Conservation (phyloP, 1,140 invertebrate species). For the Augochlora pura region DNA sequence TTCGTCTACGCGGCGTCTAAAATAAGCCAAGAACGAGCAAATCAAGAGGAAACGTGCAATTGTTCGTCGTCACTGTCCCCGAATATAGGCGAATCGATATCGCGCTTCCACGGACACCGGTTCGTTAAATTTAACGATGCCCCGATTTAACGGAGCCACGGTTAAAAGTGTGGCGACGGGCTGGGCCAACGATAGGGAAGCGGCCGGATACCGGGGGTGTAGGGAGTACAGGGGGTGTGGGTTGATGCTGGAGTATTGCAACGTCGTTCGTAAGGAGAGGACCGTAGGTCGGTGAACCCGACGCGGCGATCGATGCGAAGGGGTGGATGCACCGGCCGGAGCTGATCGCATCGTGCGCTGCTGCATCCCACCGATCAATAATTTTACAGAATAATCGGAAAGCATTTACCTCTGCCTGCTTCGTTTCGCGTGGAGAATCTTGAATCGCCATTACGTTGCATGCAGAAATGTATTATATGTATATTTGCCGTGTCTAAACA, state of each 20-base stretch:
- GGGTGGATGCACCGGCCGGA: conserved; percentile 34
- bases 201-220: not conserved
- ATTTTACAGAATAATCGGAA: not conserved
- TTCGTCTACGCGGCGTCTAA: too few relatives aligned
- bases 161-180: not conserved
- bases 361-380: conserved; percentile 29
- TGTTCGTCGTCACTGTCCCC: too few relatives aligned
- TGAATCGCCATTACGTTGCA: too few relatives aligned
- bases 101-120: not conserved
- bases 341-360: conserved; percentile 12
- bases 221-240: not conserved
- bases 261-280: conserved; percentile 8
- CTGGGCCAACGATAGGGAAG: not conserved
- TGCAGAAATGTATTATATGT: too few relatives aligned
- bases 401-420: too few relatives aligned
- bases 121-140: not conserved
- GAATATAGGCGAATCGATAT: too few relatives aligned
- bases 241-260: not conserved
- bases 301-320: conserved; percentile 45
- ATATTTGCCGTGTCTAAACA: too few relatives aligned
- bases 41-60: too few relatives aligned
- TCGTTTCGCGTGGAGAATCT: too few relatives aligned
- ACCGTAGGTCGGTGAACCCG: conserved; percentile 35
- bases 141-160: conserved; percentile 3
- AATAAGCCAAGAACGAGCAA: too few relatives aligned